Conservation (phyloP, 2,888 invertebrate species). For the Monochamus alternatus region DNA sequence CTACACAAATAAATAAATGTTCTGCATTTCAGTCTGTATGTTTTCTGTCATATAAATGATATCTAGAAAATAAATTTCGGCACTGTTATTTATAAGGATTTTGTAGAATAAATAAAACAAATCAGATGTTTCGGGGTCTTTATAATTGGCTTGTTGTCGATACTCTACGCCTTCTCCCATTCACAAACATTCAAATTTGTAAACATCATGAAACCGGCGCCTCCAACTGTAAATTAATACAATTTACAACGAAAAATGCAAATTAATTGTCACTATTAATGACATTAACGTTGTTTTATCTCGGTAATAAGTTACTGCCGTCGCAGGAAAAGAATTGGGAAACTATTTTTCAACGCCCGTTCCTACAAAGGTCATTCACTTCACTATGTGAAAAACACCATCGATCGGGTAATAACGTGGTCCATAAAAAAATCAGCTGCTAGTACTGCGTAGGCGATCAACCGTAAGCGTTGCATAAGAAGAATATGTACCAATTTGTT, state of each 20-base stretch:
- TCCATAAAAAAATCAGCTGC: conserved; percentile 4
- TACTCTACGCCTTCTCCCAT: no score
- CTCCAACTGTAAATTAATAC: conserved; percentile 1
- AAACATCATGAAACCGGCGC: not conserved
- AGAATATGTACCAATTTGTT: not conserved
- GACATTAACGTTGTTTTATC: not conserved
- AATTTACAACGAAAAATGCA: not conserved
- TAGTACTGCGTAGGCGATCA: not conserved
- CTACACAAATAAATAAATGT: no score
- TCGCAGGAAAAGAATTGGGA: not conserved
- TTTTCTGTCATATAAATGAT: no score
- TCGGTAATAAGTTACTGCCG: conserved; percentile 2
- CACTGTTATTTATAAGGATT: no score
- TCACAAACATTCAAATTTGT: not conserved
- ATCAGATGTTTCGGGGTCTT: no score
- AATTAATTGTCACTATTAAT: not conserved
- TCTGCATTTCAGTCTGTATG: no score
- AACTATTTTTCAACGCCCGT: conserved; percentile 4
- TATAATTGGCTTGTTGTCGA: no score
- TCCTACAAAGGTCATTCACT: conserved; percentile 17
- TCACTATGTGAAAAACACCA: not conserved
- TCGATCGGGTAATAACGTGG: not conserved
- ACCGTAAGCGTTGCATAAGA: not conserved
- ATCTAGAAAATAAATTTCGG: no score
- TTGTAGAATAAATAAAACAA: no score